Conservation (phyloP, 1,140 invertebrate species). For the Akabosia matsudoensis region DNA sequence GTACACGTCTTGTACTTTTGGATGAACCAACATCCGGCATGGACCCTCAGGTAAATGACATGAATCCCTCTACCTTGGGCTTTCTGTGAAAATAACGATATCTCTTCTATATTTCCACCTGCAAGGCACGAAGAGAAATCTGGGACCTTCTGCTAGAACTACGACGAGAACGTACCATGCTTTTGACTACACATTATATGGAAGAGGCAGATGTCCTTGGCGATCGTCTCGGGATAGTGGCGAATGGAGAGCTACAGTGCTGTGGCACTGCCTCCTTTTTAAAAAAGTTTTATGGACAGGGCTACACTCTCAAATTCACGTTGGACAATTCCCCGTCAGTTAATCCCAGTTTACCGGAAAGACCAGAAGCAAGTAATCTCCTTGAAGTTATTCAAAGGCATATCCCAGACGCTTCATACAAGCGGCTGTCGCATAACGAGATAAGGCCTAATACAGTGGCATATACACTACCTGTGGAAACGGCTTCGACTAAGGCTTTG, state of each 20-base stretch:
- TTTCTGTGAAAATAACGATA: no score
- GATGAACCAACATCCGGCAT: slow-evolving; percentile 5
- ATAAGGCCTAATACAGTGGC: slow-evolving; percentile 4
- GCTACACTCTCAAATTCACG: slow-evolving; percentile 41
- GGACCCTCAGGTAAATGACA: slow-evolving; percentile 1
- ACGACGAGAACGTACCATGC: slow-evolving; percentile 56
- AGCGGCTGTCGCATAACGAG: no score
- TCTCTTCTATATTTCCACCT: no score
- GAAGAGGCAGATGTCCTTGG: slow-evolving; percentile 61
- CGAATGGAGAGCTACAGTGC: slow-evolving; percentile 54
- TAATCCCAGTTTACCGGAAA: background rate
- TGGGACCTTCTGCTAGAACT: slow-evolving; percentile 54
- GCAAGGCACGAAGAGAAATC: slow-evolving; percentile 52
- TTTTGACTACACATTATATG: slow-evolving; percentile 63
- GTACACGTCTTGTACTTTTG: slow-evolving; percentile 48
- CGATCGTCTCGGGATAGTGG: slow-evolving; percentile 60
- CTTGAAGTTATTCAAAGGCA: slow-evolving; percentile 40
- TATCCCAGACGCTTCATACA: slow-evolving; percentile 37
- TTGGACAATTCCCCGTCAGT: background rate
- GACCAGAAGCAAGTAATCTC: no score
- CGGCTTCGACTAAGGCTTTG: slow-evolving; percentile 26
- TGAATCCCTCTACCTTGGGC: no score
- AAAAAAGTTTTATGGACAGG: slow-evolving; percentile 56
- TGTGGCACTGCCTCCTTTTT: slow-evolving; percentile 58
- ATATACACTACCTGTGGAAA: slow-evolving; percentile 38